These are phyloP conservation scores for Penaeus chinensis DNA, from an alignment of 1,140 invertebrate genomes.

Conservation along the genomic window DNA sequence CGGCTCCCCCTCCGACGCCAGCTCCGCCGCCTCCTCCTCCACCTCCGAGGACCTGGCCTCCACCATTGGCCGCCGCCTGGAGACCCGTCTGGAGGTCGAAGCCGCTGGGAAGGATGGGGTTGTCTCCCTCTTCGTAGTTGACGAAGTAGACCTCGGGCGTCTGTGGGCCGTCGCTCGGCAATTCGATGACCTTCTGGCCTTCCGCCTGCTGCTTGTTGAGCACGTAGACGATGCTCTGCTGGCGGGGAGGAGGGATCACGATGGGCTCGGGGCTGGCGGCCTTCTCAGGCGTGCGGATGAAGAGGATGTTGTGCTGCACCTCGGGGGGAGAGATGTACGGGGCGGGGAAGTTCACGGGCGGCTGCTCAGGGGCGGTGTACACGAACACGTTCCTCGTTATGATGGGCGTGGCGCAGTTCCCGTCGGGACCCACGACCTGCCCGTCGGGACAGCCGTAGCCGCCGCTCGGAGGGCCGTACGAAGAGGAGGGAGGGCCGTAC, in stretches of 20 bases:
- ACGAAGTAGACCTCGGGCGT: slow-evolving; percentile 61
- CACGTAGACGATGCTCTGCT: slow-evolving; percentile 61
- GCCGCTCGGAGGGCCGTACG: no score
- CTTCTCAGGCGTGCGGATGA: slow-evolving; percentile 55
- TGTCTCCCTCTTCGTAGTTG: slow-evolving; percentile 58
- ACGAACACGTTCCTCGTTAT: slow-evolving; percentile 56
- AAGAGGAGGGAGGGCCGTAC: no score
- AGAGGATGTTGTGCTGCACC: slow-evolving; percentile 58
- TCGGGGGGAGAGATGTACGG: slow-evolving; percentile 51
- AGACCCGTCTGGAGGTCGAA: slow-evolving; percentile 54
- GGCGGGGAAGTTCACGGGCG: slow-evolving; percentile 33
- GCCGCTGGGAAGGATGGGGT: slow-evolving; percentile 55
- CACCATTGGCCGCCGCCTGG: slow-evolving; percentile 38
- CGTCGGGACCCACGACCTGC: slow-evolving; percentile 50
- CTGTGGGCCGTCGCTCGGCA: slow-evolving; percentile 41
- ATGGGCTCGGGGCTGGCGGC: slow-evolving; percentile 22
- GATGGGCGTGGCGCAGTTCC: slow-evolving; percentile 50
- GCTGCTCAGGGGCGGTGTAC: slow-evolving; percentile 43
- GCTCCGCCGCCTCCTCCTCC: not conserved
- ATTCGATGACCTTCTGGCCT: slow-evolving; percentile 47
- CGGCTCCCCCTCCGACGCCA: not conserved
- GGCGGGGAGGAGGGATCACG: slow-evolving; percentile 58
- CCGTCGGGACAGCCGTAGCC: slow-evolving; percentile 26
- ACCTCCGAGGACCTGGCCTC: slow-evolving; percentile 37
- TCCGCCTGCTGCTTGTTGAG: slow-evolving; percentile 56